Evolutionary conservation across 1,140 invertebrate genomes (phyloP).

Genomic region (Solen grandis): DNA sequence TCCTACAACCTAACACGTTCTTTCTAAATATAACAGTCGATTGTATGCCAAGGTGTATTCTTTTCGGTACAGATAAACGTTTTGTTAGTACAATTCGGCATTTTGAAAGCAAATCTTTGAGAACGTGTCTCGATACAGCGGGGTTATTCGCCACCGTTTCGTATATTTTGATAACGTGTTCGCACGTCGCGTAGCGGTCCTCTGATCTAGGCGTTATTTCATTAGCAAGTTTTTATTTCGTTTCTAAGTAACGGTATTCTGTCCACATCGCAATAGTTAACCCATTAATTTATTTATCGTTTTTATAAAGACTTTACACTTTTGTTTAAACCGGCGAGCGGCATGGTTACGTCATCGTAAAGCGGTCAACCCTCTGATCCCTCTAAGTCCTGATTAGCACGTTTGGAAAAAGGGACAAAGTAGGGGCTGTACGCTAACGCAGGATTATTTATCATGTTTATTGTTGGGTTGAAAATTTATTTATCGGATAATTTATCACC

Average conservation of each 20-base stretch:
- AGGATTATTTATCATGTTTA: conserved; percentile 16
- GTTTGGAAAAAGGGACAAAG: not conserved
- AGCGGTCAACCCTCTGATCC: not conserved
- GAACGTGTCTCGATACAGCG: not conserved
- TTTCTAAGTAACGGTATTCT: conserved; percentile 42
- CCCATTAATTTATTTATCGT: conserved; percentile 51
- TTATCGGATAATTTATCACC: conserved; percentile 40
- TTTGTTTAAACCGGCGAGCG: conserved; percentile 7
- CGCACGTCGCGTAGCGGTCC: not conserved
- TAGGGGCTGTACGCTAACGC: not conserved
- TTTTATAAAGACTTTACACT: conserved; percentile 38
- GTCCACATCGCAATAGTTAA: conserved; percentile 7
- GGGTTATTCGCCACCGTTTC: not conserved
- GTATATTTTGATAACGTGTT: conserved; percentile 51
- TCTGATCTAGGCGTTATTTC: conserved; percentile 12
- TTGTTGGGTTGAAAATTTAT: conserved; percentile 41
- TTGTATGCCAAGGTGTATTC: not conserved
- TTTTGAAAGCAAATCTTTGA: conserved; percentile 10
- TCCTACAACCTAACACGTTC: not conserved
- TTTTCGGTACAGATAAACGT: not conserved
- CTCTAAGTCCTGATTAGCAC: conserved; percentile 46
- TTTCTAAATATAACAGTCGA: not conserved
- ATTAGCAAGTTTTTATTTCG: conserved; percentile 8
- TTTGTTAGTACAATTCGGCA: not conserved
- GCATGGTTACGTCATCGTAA: conserved; percentile 20